Percentiles rank a stretch among this genome's conserved stretches.
Conservation (phyloP, 2,888 invertebrate genomes). For the Toxonevra muliebris region DNA sequence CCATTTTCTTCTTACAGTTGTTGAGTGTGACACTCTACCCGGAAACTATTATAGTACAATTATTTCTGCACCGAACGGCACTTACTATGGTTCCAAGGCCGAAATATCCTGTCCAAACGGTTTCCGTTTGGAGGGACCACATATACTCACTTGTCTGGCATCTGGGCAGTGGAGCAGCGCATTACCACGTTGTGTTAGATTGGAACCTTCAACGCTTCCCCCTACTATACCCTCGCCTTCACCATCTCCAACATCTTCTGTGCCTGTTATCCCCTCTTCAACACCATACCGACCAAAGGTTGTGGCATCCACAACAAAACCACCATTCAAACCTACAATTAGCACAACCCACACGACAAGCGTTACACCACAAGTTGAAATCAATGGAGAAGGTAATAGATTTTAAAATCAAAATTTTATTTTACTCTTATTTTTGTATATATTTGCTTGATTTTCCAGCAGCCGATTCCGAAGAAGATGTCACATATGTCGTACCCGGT, state of each 20-base stretch:
- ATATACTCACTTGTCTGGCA: conserved; percentile 75
- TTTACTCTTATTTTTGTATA: not conserved
- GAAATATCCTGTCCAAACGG: conserved; percentile 80
- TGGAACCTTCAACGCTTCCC: conserved; percentile 66
- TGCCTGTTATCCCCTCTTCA: conserved; percentile 48
- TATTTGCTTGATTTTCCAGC: not conserved
- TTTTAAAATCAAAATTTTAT: not conserved
- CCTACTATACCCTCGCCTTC: conserved; percentile 56
- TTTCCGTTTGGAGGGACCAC: conserved; percentile 74
- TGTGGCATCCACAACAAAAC: conserved; percentile 55
- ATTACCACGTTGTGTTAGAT: conserved; percentile 78
- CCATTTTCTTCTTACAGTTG: conserved; percentile 65
- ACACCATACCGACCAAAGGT: conserved; percentile 61
- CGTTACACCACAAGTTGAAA: conserved; percentile 55
- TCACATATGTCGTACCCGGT: conserved; percentile 62
- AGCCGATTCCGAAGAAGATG: conserved; percentile 62
- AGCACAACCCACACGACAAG: conserved; percentile 52
- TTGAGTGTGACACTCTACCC: conserved; percentile 77
- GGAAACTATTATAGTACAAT: conserved; percentile 67
- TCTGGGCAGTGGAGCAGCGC: conserved; percentile 83
- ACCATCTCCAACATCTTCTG: conserved; percentile 42
- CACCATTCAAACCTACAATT: conserved; percentile 45
- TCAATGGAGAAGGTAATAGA: conserved; percentile 57
- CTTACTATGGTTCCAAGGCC: conserved; percentile 75
- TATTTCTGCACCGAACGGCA: conserved; percentile 74